phyloP scores from a whole-genome alignment of 2,113 vertebrate species.

The Prochilodus magdalenae region DNA sequence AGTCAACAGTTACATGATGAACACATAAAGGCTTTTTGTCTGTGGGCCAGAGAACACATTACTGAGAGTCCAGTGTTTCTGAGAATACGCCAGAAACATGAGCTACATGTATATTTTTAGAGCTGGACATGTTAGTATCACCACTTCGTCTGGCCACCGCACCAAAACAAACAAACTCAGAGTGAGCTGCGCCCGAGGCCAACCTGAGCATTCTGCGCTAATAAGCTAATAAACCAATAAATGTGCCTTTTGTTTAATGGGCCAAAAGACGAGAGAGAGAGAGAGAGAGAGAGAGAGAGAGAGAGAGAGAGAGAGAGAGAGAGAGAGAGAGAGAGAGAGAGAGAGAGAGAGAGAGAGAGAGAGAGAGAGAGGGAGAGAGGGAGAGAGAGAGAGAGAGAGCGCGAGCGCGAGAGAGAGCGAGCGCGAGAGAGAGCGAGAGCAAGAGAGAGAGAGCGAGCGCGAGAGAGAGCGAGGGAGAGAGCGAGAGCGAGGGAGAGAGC shows the following conservation, averaged over 20 bases:
- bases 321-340: not conserved
- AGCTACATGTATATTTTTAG: slow-evolving; percentile 50
- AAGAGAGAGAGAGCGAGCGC: not conserved
- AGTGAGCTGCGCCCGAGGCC: slow-evolving; percentile 20
- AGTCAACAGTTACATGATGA: too few relatives aligned
- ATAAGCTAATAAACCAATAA: slow-evolving; percentile 36
- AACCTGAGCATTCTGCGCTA: slow-evolving; percentile 9
- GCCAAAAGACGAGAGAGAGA: slow-evolving; percentile 29
- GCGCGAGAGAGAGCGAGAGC: not conserved
- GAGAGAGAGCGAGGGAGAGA: slow-evolving; percentile 4
- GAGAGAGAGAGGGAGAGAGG: not conserved
- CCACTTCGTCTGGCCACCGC: slow-evolving; percentile 30
- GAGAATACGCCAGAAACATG: slow-evolving; percentile 31
- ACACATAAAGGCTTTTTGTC: not conserved
- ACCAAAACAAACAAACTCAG: slow-evolving; percentile 49
- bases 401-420: not conserved
- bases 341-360: not conserved
- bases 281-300: too few relatives aligned
- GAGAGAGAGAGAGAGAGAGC: not conserved
- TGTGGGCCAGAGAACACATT: slow-evolving; percentile 15
- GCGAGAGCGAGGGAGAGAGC: not conserved
- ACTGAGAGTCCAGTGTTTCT: slow-evolving; percentile 16
- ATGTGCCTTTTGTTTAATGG: slow-evolving; percentile 47
- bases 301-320: not conserved
- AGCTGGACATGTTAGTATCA: slow-evolving; percentile 3